Conservation (phyloP, 2,888 invertebrate species). For the Rhimphoctona megacephalus region DNA sequence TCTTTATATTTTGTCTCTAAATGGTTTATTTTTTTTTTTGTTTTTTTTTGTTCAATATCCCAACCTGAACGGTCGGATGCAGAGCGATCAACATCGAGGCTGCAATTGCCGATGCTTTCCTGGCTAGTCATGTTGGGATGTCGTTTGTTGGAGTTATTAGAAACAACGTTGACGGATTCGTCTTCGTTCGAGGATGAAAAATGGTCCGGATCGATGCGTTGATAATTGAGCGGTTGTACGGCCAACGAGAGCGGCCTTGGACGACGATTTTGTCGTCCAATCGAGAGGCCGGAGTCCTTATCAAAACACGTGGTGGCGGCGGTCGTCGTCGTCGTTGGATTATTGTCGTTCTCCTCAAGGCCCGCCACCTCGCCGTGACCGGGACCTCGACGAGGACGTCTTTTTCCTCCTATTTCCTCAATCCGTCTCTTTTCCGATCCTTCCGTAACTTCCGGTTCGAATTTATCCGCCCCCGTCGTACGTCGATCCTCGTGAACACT, state of each 20-base stretch:
- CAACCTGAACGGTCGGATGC: constrained; percentile 84
- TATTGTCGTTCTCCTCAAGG: constrained; percentile 77
- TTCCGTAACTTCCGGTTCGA: constrained; percentile 26
- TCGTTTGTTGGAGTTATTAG: constrained; percentile 55
- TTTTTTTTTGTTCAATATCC: constrained; percentile 56
- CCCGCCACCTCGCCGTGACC: constrained; percentile 81
- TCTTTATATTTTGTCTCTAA: neutral
- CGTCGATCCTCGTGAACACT: constrained; percentile 83
- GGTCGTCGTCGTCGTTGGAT: constrained; percentile 39
- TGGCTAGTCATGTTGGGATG: constrained; percentile 83
- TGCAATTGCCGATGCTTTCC: constrained; percentile 95
- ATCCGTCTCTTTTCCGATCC: constrained; percentile 37
- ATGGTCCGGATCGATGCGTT: constrained; percentile 80
- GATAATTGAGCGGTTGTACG: constrained; percentile 83
- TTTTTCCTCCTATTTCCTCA: constrained; percentile 65
- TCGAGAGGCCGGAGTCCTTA: constrained; percentile 52
- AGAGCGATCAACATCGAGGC: constrained; percentile 92
- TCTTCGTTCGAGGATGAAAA: constrained; percentile 53
- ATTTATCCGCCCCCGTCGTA: constrained; percentile 74
- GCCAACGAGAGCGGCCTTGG: constrained; percentile 81
- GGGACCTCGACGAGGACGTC: constrained; percentile 73
- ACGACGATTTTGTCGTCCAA: constrained; percentile 72
- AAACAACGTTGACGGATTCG: constrained; percentile 5
- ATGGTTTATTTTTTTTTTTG: neutral
- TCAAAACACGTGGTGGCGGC: constrained; percentile 22